These are phyloP conservation scores for Gnathonemus echidnorhynchus DNA, from an alignment of 2,113 vertebrate species.

Conservation along the genomic window DNA sequence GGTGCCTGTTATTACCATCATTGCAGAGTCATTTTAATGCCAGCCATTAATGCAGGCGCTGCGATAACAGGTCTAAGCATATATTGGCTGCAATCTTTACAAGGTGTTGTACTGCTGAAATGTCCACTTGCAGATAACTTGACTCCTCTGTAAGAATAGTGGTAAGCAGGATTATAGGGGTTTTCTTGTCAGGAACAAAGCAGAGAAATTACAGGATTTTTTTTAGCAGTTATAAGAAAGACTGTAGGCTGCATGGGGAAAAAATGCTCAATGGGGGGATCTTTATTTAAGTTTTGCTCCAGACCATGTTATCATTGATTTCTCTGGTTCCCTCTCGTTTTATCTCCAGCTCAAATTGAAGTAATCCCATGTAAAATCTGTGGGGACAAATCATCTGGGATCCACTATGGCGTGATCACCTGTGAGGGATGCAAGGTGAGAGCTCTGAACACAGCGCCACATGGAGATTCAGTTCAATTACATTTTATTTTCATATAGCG, in stretches of 20 bases:
- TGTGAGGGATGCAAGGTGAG: conserved; percentile 71
- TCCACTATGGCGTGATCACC: conserved; percentile 88
- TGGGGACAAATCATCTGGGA: conserved; percentile 86
- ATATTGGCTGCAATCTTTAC: background rate
- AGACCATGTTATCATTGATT: background rate
- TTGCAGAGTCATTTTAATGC: background rate
- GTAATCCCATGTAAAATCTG: conserved; percentile 92
- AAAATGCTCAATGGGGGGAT: background rate
- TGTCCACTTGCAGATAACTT: background rate
- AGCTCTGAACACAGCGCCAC: background rate
- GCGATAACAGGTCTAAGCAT: background rate
- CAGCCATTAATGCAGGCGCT: background rate
- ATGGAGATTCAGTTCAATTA: background rate
- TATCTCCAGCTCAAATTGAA: conserved; percentile 78
- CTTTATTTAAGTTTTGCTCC: background rate
- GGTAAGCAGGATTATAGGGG: background rate
- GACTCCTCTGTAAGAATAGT: background rate
- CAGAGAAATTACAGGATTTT: background rate
- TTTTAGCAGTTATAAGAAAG: background rate
- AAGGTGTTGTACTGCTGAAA: background rate
- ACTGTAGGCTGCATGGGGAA: background rate
- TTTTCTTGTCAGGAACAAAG: background rate
- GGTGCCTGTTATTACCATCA: background rate
- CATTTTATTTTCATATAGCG: background rate
- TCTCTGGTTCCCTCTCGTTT: background rate